Base-by-base conservation (phyloP, 1,140 invertebrate species). In the Pissodes strobi region DNA sequence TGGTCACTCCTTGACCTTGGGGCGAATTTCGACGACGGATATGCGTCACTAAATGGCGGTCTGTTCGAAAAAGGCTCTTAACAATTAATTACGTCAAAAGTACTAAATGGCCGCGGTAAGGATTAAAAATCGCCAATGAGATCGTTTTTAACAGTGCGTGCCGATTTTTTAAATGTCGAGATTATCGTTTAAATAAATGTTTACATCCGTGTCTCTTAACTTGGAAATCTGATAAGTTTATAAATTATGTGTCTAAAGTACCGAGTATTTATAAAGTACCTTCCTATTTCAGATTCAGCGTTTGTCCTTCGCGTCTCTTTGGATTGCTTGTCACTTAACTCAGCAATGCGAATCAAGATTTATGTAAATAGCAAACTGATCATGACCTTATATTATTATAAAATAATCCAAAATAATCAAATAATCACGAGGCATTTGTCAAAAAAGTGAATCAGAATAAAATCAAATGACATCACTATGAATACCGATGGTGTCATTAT, bases 81-180 rank as follows among this genome's bases (percentile, higher is more conserved):
- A 45, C 41, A 45, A 45, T 45, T 45, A 45, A 19, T 45, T 45
- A 45, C 41, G 41, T 45, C 41, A 45, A 45, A 45, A 21, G 41
- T 45, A 45, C 10, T 19, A 45, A 21, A 41, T 41, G 38, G n/a
- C 38, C 38, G 41, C 1, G 41, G 41, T 45, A 45, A 45, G 6
- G 41, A 45, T 45, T 45, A 45, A 45, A 45, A 45, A 45, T 45
- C 15, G 25, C 25, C 25, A 9, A 9, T 27, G 9, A 27, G 25
- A 27, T 27, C 25, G 25, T 27, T 27, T 27, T 27, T 27, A 27
- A 27, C 25, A 27, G 41, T 19, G 15, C 41, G 41, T 45, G 41
- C 41, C 15, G 18, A 19, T 45, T 45, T 45, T 45, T 45, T 45
- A 3, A 45, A 45, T 18, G 18, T 21, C 17, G 41, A 45, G 41